Conservation (phyloP, 2,113 vertebrate species). For the Syrrhaptes paradoxus region DNA sequence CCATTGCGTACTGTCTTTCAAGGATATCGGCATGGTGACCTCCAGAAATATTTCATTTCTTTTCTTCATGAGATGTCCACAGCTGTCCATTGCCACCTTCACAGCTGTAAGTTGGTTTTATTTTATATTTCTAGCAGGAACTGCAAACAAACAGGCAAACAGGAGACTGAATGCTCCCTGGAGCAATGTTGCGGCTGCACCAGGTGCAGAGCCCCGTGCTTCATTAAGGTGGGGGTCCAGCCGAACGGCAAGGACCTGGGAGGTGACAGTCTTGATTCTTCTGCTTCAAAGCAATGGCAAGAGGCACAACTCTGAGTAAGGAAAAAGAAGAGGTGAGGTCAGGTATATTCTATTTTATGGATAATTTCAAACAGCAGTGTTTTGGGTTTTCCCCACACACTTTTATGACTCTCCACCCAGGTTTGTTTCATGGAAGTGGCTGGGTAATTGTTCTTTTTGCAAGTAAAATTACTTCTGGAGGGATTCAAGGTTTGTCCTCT, state of each 20-base stretch:
- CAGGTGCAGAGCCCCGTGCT: not conserved
- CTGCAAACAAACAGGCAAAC: not conserved
- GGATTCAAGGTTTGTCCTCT: not conserved
- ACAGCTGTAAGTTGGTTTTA: not conserved
- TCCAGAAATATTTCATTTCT: not conserved
- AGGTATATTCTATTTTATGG: not conserved
- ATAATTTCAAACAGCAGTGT: not conserved
- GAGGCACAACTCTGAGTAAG: not conserved
- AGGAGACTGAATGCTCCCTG: not conserved
- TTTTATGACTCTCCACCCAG: not conserved
- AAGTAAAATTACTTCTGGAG: not conserved
- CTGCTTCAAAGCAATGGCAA: not conserved
- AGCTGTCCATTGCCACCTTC: not conserved
- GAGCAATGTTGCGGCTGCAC: not conserved
- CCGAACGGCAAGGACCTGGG: not conserved
- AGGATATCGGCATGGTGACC: not conserved
- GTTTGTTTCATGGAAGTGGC: not conserved
- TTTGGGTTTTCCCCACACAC: not conserved
- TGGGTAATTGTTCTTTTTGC: not conserved
- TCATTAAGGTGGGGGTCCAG: not conserved
- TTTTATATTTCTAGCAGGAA: not conserved
- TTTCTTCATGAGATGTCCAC: not conserved
- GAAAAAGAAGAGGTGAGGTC: not conserved
- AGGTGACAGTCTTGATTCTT: rapidly evolving
- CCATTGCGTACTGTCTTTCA: not conserved